Evolutionary conservation across 2,113 vertebrate genomes (phyloP).

Genomic region (Xenus cinereus): DNA sequence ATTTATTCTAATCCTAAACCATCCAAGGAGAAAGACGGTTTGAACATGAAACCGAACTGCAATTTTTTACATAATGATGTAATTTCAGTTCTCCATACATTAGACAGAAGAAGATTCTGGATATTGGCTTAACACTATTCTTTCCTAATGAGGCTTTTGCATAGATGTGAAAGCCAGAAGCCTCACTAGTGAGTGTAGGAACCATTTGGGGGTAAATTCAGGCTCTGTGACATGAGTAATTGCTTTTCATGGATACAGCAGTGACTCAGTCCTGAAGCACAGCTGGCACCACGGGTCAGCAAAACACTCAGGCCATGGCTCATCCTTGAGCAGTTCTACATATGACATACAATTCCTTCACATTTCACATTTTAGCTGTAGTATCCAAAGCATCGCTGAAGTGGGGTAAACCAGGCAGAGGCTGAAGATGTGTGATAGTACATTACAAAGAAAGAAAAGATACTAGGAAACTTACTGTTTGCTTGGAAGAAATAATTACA

Average conservation of each 20-base stretch:
- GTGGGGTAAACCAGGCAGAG: background rate
- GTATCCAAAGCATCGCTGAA: background rate
- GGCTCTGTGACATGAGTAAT: background rate
- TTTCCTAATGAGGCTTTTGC: background rate
- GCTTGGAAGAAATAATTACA: slow-evolving; percentile 13
- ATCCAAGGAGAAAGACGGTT: background rate
- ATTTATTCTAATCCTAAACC: background rate
- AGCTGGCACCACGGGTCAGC: background rate
- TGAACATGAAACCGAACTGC: background rate
- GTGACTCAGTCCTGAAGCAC: background rate
- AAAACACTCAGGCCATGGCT: background rate
- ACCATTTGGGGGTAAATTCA: background rate
- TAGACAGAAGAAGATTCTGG: too few species aligned
- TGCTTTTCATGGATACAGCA: background rate
- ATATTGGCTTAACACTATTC: background rate
- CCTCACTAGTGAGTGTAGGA: background rate
- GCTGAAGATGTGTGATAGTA: too few species aligned
- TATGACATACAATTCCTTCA: accelerated
- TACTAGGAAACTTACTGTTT: background rate
- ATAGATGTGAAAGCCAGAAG: background rate
- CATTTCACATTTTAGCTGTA: background rate
- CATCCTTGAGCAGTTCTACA: background rate
- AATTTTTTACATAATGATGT: background rate
- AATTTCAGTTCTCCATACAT: background rate
- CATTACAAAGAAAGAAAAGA: background rate